A percentile compares a stretch with the other conserved stretches of the same genome.
These are phyloP conservation scores for Phortica okadai DNA, from an alignment of 2,888 invertebrate species.

Conservation along the genomic window DNA sequence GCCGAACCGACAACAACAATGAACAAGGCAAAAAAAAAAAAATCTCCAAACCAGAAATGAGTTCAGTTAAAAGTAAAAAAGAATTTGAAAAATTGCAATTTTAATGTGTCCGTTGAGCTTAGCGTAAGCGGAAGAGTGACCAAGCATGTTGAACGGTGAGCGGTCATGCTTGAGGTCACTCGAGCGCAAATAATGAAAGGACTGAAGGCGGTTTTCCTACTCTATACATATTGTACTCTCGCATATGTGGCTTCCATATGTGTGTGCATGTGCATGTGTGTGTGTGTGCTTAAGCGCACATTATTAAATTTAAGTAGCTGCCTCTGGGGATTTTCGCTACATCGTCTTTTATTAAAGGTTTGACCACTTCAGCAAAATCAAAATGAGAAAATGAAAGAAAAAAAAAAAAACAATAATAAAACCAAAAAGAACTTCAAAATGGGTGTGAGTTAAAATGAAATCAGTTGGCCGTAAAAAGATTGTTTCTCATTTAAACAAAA, in stretches of 20 bases:
- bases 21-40: neutral
- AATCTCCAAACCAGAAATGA: neutral
- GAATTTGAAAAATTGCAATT: slow-evolving; percentile 24
- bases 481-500: slow-evolving; percentile 7
- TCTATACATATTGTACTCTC: neutral
- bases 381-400: slow-evolving; percentile 4
- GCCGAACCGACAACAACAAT: slow-evolving; percentile 37
- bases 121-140: neutral
- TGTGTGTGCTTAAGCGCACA: slow-evolving; percentile 56
- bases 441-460: neutral
- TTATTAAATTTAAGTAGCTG: slow-evolving; percentile 63
- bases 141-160: neutral
- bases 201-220: neutral
- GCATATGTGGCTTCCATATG: neutral
- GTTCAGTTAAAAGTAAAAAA: slow-evolving; percentile 9
- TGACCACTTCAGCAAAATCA: neutral
- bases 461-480: slow-evolving; percentile 17
- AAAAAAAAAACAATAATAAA: neutral
- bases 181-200: slow-evolving; percentile 56
- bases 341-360: slow-evolving; percentile 29
- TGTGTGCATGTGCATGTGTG: slow-evolving; percentile 10
- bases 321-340: slow-evolving; percentile 42
- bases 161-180: slow-evolving; percentile 44
- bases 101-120: slow-evolving; percentile 17
- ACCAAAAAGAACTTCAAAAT: neutral